phyloP scores from a whole-genome alignment of 1,140 invertebrate species.

The Aricia agestis region DNA sequence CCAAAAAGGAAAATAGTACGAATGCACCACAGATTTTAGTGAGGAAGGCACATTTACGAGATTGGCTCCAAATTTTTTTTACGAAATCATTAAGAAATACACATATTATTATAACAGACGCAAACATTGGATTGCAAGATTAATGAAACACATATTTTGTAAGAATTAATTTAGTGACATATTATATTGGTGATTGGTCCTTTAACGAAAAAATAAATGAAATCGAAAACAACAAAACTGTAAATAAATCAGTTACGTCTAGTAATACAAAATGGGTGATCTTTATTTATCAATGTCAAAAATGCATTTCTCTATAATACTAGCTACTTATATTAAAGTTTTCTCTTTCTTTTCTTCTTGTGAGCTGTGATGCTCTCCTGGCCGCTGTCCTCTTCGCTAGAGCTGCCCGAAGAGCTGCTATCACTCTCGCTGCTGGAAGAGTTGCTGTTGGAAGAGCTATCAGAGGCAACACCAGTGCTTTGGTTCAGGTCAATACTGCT shows the following conservation, averaged over 20 bases:
- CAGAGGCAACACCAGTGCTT: constrained; percentile 94
- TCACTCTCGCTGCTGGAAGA: constrained; percentile 86
- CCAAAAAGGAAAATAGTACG: too few relatives aligned
- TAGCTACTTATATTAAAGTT: constrained; percentile 39
- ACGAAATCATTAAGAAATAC: too few relatives aligned
- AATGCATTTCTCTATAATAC: background rate
- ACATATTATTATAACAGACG: too few relatives aligned
- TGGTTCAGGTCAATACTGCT: constrained; percentile 91
- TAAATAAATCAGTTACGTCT: constrained; percentile 50
- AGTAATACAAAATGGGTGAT: constrained; percentile 59
- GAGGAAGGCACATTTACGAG: too few relatives aligned
- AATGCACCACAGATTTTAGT: too few relatives aligned
- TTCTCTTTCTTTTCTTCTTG: constrained; percentile 88
- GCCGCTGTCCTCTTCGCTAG: constrained; percentile 84
- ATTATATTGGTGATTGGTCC: constrained; percentile 39
- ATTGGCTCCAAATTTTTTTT: too few relatives aligned
- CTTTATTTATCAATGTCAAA: background rate
- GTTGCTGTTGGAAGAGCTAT: constrained; percentile 93
- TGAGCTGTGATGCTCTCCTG: constrained; percentile 92
- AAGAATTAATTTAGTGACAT: constrained; percentile 24
- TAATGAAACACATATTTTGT: background rate
- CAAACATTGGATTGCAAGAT: too few relatives aligned
- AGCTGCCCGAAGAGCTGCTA: constrained; percentile 78
- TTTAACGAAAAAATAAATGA: constrained; percentile 50
- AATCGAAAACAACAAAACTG: constrained; percentile 47